Base-by-base conservation (phyloP, 2,113 vertebrate genomes). In the Microtus richardsoni region DNA sequence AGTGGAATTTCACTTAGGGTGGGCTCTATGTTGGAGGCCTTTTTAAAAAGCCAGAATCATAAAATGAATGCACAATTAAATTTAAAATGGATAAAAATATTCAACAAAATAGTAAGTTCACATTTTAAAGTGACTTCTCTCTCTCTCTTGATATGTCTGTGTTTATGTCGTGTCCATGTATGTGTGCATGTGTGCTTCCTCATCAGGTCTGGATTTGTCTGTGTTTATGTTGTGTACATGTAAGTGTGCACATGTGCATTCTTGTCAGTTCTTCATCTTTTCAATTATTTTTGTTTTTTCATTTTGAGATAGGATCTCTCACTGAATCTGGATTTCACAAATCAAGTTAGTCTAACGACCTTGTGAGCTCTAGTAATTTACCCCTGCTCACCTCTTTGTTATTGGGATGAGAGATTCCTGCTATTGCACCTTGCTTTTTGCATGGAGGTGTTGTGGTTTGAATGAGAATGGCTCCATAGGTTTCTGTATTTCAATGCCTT, bases 1-100 rank as follows among this genome's bases (percentile, higher is more conserved):
- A 54, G 26, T 11, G 16, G 2, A 17, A 7, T 39, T 58, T 77
- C 58, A 19, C 44, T 64, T 10, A 24, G 21, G 33, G 16, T 1
- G 16, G 10, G 3, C 2, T 1, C 26, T 58, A 0, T 28, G 19
- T 30, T 49, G 39, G 47, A 82, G 8, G 11, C 4, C 47, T 7
- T 47, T 28, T 88, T 30, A 62, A n/a, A 74, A 5, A 78, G 22
- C 21, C 16, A 89, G 24, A 93, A 12, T 8, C 58, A 39, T 41
- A 4, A 83, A n/a, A 79, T 12, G 8, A 58, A 16, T 17, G 0
- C 7, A 41, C 19, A 73, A 60, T 14, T 62, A 64, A 83, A 82
- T 74, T 12, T 49, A 84, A 54, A n/a, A 49, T 70, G 54, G 80
- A 49, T 52, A 41, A 28, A 68, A 85, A n/a, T 88, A 33, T 60